Conservation (phyloP, 1,140 invertebrate genomes). For the Bacillus rossius region DNA sequence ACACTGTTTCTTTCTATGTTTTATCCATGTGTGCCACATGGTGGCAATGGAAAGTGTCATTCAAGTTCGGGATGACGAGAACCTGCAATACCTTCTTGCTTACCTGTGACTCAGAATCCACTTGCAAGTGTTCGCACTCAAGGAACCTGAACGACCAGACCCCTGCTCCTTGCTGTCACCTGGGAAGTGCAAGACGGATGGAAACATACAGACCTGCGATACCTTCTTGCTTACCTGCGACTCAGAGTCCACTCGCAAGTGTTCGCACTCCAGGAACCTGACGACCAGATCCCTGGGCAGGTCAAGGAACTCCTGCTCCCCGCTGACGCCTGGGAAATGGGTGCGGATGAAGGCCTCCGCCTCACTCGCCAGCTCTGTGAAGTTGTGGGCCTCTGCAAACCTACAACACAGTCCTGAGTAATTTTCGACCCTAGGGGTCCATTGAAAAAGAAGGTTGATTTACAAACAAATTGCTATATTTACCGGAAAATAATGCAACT, state of each 20-base stretch:
- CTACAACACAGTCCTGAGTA: slow-evolving; percentile 42
- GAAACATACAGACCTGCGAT: too few species aligned
- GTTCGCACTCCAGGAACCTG: slow-evolving; percentile 78
- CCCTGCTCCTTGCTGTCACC: slow-evolving; percentile 81
- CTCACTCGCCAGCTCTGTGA: slow-evolving; percentile 69
- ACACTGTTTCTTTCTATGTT: too few species aligned
- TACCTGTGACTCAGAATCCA: slow-evolving; percentile 88
- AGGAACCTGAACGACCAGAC: slow-evolving; percentile 80
- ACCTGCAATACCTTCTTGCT: too few species aligned
- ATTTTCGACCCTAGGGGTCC: background rate
- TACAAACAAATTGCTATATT: too few species aligned
- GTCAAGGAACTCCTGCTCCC: slow-evolving; percentile 88
- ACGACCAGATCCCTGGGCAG: slow-evolving; percentile 75
- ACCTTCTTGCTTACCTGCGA: slow-evolving; percentile 67
- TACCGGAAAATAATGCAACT: too few species aligned
- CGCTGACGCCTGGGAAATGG: slow-evolving; percentile 77
- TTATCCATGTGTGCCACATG: too few species aligned
- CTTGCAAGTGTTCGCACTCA: slow-evolving; percentile 81
- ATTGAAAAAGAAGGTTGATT: background rate
- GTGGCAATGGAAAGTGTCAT: too few species aligned
- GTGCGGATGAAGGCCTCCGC: slow-evolving; percentile 80
- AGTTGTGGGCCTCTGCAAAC: slow-evolving; percentile 91
- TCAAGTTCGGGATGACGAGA: too few species aligned
- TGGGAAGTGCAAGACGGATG: too few species aligned
- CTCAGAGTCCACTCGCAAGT: slow-evolving; percentile 86